Percentiles rank a stretch among this genome's conserved stretches.
phyloP scores from a whole-genome alignment of 2,888 invertebrate species.

The Ceriagrion tenellum region DNA sequence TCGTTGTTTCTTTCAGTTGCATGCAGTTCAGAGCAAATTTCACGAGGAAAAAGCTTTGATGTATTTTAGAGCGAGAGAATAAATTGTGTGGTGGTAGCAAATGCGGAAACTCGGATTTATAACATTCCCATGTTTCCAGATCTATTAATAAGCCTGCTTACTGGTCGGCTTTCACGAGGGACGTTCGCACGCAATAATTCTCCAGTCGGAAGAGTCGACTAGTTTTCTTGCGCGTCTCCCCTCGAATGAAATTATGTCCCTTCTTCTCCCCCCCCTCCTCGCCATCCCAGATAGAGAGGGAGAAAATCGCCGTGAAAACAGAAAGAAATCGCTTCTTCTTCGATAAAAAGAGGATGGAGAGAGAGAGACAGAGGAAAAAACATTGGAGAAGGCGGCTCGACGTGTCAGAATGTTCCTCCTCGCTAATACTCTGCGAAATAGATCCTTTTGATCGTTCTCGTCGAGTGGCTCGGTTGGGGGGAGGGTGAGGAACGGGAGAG shows the following conservation, averaged over 20 bases:
- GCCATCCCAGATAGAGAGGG: too few relatives aligned
- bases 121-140: not conserved
- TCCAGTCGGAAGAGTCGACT: not conserved
- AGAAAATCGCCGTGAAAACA: not conserved
- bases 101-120: not conserved
- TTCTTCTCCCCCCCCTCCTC: too few relatives aligned
- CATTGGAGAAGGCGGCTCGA: not conserved
- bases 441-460: conserved; percentile 26
- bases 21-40: not conserved
- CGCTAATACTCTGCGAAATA: conserved; percentile 36
- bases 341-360: not conserved
- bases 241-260: not conserved
- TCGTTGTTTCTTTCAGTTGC: not conserved
- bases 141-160: not conserved
- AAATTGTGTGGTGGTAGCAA: not conserved
- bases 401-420: conserved; percentile 31
- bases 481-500: not conserved
- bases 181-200: not conserved
- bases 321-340: not conserved
- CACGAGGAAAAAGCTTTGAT: not conserved
- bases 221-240: not conserved
- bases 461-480: not conserved
- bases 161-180: not conserved
- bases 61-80: not conserved
- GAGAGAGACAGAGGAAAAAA: too few relatives aligned